Evolutionary conservation across 53 echinoderm and acorn worm species (phyloP).

Genomic region (Stichopus horrens): DNA sequence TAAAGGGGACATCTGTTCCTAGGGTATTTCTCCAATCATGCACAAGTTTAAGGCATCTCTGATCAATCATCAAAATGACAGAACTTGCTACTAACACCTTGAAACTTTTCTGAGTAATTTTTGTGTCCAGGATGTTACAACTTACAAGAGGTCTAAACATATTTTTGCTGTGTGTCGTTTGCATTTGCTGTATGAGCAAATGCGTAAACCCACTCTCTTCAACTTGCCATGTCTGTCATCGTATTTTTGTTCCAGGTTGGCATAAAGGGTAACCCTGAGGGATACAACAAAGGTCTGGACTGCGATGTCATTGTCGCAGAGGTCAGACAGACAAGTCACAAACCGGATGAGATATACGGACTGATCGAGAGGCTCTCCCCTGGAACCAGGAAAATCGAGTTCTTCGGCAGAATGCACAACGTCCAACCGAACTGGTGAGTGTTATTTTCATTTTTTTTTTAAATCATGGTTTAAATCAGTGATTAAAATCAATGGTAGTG

Average conservation of each 20-base stretch:
- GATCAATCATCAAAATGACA: too few relatives aligned
- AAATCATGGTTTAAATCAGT: conserved; percentile 82
- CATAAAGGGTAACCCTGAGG: conserved; percentile 82
- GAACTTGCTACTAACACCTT: too few relatives aligned
- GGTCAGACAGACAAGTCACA: conserved; percentile 96
- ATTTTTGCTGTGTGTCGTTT: too few relatives aligned
- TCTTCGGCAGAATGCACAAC: conserved; percentile 96
- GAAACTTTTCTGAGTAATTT: too few relatives aligned
- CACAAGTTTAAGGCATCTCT: too few relatives aligned
- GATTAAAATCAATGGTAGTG: conserved; percentile 93
- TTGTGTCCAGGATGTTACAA: too few relatives aligned
- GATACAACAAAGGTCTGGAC: conserved; percentile 94
- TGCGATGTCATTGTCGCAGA: conserved; percentile 99
- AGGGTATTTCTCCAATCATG: too few relatives aligned
- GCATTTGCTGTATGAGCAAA: too few relatives aligned
- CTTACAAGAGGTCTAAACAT: too few relatives aligned
- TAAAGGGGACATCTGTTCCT: too few relatives aligned
- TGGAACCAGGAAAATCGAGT: conserved; percentile 93
- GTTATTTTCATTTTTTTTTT: neutral
- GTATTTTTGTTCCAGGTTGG: conserved; percentile 67
- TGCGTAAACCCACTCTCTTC: too few relatives aligned
- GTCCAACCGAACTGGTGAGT: conserved; percentile 98
- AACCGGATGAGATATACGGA: conserved; percentile 98
- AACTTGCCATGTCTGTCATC: too few relatives aligned
- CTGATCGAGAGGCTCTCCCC: conserved; percentile 95